Percentiles rank a stretch among this genome's conserved stretches.
Conservation (phyloP, 2,113 vertebrate species). For the Ailurus styani region DNA sequence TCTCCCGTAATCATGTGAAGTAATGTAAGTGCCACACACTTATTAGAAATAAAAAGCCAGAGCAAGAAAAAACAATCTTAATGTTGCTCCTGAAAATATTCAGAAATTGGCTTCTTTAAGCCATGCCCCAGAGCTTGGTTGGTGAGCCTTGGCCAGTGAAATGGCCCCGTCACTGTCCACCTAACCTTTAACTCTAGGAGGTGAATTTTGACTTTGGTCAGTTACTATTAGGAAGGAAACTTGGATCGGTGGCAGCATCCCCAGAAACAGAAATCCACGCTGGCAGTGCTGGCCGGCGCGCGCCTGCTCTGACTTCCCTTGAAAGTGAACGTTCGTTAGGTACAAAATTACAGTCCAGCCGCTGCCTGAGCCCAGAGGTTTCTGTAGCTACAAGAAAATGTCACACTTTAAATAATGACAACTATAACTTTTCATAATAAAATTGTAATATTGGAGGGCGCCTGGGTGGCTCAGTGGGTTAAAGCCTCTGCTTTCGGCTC, state of each 20-base stretch:
- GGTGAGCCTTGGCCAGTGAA: not conserved
- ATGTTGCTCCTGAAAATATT: slow-evolving; percentile 44
- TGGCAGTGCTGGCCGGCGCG: not conserved
- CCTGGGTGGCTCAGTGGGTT: too few relatives aligned
- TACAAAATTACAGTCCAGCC: not conserved
- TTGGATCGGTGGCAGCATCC: not conserved
- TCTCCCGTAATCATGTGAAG: slow-evolving; percentile 41
- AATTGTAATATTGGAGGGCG: not conserved
- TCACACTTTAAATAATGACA: not conserved
- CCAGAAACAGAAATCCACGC: not conserved
- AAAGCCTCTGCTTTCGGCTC: too few relatives aligned
- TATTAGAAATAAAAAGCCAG: slow-evolving; percentile 53
- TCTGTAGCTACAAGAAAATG: not conserved
- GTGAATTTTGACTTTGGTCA: not conserved
- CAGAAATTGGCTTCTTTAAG: slow-evolving; percentile 16
- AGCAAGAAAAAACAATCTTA: slow-evolving; percentile 47
- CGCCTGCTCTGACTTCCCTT: not conserved
- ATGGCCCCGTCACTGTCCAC: not conserved
- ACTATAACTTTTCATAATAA: not conserved
- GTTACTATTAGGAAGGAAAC: slow-evolving; percentile 3
- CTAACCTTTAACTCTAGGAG: not conserved
- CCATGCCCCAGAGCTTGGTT: not conserved
- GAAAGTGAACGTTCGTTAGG: not conserved
- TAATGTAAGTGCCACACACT: slow-evolving; percentile 38
- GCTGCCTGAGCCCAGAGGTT: not conserved